phyloP scores from a whole-genome alignment of 2,888 invertebrate genomes.

The Drosophila ochracea region DNA sequence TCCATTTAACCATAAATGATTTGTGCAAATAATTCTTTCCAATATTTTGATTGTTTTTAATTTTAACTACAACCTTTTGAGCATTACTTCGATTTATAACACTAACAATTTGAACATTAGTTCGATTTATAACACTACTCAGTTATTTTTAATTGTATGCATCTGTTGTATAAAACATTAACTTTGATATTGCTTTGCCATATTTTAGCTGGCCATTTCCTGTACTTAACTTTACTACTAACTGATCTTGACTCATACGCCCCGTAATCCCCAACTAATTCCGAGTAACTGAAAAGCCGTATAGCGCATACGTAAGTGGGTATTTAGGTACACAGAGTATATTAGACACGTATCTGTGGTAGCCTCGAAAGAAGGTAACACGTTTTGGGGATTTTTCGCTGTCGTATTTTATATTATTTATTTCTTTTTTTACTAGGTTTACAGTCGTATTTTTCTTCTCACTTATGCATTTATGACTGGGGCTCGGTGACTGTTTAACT shows the following conservation, averaged over 20 bases:
- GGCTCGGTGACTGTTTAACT: constrained; percentile 38
- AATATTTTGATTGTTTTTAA: neutral
- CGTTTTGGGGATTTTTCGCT: constrained; percentile 62
- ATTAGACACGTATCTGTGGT: constrained; percentile 56
- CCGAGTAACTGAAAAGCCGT: constrained; percentile 22
- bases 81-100: neutral
- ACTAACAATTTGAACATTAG: neutral
- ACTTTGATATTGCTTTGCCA: neutral
- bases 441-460: constrained; percentile 38
- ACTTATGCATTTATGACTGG: constrained; percentile 69
- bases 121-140: neutral
- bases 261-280: constrained; percentile 8
- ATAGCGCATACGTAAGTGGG: constrained; percentile 25
- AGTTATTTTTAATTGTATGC: neutral
- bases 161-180: too few species aligned
- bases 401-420: constrained; percentile 35
- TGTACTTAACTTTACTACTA: neutral
- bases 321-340: neutral
- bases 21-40: neutral
- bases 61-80: neutral
- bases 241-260: constrained; percentile 15
- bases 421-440: constrained; percentile 55
- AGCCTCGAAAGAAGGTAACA: constrained; percentile 67
- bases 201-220: neutral
- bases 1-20: neutral